Evolutionary conservation across 2,797 vertebrate species (phyloP).

Genomic region (Acropternis orthonyx): DNA sequence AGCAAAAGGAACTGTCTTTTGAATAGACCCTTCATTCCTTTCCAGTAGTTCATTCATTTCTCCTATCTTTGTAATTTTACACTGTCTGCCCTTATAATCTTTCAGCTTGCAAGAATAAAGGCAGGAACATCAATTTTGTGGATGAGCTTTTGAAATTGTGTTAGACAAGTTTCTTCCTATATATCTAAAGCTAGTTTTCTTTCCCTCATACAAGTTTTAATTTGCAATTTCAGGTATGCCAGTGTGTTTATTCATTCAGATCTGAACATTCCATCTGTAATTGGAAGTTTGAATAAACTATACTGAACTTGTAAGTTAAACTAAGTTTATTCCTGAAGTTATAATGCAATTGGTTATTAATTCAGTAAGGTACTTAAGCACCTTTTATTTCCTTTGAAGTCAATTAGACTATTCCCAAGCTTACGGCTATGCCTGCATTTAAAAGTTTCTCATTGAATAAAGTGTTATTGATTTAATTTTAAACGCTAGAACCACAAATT

Average conservation of each 20-base stretch:
- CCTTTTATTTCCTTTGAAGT: conserved; percentile 41
- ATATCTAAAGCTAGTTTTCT: background rate
- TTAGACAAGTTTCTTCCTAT: background rate
- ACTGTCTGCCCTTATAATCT: conserved; percentile 14
- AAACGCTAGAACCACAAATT: background rate
- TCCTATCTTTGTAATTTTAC: conserved; percentile 49
- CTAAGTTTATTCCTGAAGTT: conserved; percentile 14
- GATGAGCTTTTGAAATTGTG: conserved; percentile 5
- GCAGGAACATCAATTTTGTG: background rate
- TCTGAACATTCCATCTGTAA: background rate
- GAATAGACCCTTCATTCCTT: conserved; percentile 47
- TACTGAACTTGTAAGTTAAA: conserved; percentile 5
- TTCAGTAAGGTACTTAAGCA: conserved; percentile 42
- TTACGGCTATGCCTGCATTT: background rate
- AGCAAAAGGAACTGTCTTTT: conserved; percentile 22
- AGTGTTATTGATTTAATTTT: background rate
- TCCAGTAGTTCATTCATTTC: conserved; percentile 29
- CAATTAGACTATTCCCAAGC: conserved; percentile 30
- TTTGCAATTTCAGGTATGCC: background rate
- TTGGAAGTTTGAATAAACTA: conserved; percentile 11
- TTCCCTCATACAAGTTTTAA: background rate
- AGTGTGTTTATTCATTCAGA: conserved; percentile 5
- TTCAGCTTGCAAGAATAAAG: conserved; percentile 35
- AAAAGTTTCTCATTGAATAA: background rate
- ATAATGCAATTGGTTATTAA: conserved; percentile 43